Conservation (phyloP, 2,888 invertebrate species). For the Cylindroiulus punctatus region DNA sequence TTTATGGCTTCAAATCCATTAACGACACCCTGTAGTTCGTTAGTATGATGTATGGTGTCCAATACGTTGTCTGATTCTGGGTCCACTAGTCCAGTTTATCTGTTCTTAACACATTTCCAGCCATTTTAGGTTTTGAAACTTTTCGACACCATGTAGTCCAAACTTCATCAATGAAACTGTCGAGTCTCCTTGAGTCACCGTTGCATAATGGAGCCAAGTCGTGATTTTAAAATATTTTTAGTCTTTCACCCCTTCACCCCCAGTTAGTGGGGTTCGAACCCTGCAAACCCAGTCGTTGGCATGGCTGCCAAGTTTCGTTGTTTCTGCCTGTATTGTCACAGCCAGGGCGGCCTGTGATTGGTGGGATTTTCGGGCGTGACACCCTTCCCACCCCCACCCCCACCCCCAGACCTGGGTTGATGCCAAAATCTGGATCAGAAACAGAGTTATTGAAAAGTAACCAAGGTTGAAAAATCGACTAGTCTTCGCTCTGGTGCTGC, state of each 20-base stretch:
- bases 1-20: too few species aligned
- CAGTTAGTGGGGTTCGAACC: background rate
- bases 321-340: background rate
- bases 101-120: too few species aligned
- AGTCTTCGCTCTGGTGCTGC: background rate
- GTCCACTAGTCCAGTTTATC: too few species aligned
- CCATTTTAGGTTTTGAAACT: too few species aligned
- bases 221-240: conserved; percentile 33
- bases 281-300: background rate
- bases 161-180: too few species aligned
- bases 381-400: background rate
- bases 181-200: background rate
- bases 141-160: too few species aligned
- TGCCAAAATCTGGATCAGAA: conserved; percentile 35
- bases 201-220: background rate
- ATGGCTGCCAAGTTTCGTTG: background rate
- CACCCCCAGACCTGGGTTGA: background rate
- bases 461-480: conserved; percentile 28
- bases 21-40: too few species aligned
- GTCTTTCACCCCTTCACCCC: background rate
- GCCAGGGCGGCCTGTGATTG: background rate
- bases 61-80: too few species aligned
- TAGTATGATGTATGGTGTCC: too few species aligned
- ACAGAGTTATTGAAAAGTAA: conserved; percentile 17
- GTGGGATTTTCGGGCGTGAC: conserved; percentile 10